Evolutionary conservation across 1,140 invertebrate species (phyloP).

Genomic region (Mylabris phalerata): DNA sequence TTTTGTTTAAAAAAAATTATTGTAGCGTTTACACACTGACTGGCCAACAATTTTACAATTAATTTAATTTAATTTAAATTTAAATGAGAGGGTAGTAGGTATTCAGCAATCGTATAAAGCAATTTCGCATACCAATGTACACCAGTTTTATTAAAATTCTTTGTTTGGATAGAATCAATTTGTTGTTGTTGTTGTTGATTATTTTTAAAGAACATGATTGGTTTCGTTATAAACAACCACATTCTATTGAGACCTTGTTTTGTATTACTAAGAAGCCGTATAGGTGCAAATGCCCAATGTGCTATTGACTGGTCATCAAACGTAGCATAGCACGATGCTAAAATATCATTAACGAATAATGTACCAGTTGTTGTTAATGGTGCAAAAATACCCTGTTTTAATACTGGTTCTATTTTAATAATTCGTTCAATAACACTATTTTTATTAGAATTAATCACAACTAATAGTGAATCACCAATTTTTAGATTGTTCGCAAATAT

Average conservation of each 20-base stretch:
- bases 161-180: conserved; percentile 14
- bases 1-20: too few relatives aligned
- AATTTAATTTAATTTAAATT: too few relatives aligned
- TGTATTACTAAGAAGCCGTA: conserved; percentile 54
- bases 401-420: conserved; percentile 49
- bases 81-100: too few relatives aligned
- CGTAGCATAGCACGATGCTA: conserved; percentile 92
- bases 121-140: conserved; percentile 82
- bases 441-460: conserved; percentile 41
- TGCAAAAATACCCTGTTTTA: conserved; percentile 72
- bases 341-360: conserved; percentile 81
- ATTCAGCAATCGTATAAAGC: conserved; percentile 50
- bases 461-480: conserved; percentile 46
- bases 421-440: conserved; percentile 56
- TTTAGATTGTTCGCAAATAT: conserved; percentile 55
- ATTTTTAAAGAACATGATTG: conserved; percentile 28
- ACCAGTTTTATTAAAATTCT: conserved; percentile 44
- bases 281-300: conserved; percentile 74
- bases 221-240: conserved; percentile 21
- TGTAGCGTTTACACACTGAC: too few relatives aligned
- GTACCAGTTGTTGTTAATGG: conserved; percentile 84
- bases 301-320: conserved; percentile 78
- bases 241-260: conserved; percentile 34
- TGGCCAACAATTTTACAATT: too few relatives aligned
- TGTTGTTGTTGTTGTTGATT: conserved; percentile 16